Conservation (phyloP, 2,888 invertebrate species). For the Aporophyla lueneburgensis region DNA sequence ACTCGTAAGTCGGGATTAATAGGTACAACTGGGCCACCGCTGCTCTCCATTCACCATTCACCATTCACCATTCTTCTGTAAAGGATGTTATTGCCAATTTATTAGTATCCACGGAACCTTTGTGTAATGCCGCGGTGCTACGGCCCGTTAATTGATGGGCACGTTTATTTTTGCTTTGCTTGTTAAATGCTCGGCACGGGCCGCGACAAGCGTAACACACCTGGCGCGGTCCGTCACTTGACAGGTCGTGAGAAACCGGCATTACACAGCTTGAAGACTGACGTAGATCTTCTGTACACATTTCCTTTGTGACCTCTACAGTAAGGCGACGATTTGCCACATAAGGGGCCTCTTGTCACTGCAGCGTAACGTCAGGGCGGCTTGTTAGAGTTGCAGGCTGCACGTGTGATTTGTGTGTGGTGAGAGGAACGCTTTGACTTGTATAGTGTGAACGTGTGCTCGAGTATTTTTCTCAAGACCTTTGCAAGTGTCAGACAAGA, state of each 20-base stretch:
- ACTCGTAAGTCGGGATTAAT: too few species aligned
- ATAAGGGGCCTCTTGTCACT: slow-evolving; percentile 72
- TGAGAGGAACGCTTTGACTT: slow-evolving; percentile 56
- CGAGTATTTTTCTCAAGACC: slow-evolving; percentile 28
- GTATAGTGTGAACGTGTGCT: slow-evolving; percentile 32
- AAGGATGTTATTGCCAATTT: background rate
- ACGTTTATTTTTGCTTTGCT: too few species aligned
- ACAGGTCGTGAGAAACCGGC: too few species aligned
- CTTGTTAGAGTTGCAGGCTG: slow-evolving; percentile 71
- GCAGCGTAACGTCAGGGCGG: slow-evolving; percentile 63
- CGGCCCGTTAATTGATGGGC: too few species aligned
- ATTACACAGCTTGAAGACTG: background rate
- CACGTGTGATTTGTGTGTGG: slow-evolving; percentile 58
- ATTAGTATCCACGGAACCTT: background rate
- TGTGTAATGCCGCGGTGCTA: too few species aligned
- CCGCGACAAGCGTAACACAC: too few species aligned
- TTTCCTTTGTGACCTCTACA: slow-evolving; percentile 31
- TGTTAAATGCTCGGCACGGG: too few species aligned
- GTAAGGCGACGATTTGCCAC: slow-evolving; percentile 73
- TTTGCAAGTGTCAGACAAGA: slow-evolving; percentile 4
- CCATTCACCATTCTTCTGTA: too few species aligned
- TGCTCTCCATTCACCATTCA: too few species aligned
- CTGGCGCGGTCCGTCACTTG: too few species aligned
- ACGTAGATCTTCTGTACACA: slow-evolving; percentile 18
- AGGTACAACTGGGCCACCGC: too few species aligned